phyloP scores from a whole-genome alignment of 2,888 invertebrate species.

The Chrysopilus asiliformis region DNA sequence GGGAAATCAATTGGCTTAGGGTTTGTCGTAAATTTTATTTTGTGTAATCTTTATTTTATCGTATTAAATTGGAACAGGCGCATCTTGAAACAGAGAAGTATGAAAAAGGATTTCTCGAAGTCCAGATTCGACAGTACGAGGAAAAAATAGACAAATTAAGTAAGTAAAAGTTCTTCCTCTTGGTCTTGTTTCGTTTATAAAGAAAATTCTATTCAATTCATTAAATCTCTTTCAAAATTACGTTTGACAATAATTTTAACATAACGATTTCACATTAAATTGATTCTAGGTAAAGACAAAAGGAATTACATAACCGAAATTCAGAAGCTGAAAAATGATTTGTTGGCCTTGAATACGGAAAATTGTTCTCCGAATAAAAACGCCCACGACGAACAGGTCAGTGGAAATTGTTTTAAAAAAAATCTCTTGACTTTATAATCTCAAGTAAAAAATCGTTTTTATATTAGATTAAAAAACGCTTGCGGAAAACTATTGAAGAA shows the following conservation, averaged over 20 bases:
- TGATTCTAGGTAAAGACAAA: slow-evolving; percentile 18
- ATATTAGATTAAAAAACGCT: slow-evolving; percentile 24
- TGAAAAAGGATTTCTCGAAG: slow-evolving; percentile 27
- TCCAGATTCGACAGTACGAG: slow-evolving; percentile 26
- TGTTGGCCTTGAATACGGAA: slow-evolving; percentile 18
- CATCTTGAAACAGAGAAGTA: slow-evolving; percentile 29
- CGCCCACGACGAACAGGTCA: slow-evolving; percentile 17
- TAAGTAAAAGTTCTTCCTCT: slow-evolving; percentile 13
- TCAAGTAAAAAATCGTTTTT: background rate
- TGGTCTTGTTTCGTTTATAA: background rate
- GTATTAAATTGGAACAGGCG: slow-evolving; percentile 17
- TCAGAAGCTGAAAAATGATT: slow-evolving; percentile 21
- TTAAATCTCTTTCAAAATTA: no score
- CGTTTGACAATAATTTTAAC: background rate
- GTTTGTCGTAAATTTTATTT: slow-evolving; percentile 14
- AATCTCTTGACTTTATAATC: background rate
- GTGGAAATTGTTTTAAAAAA: slow-evolving; percentile 6
- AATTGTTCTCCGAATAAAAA: slow-evolving; percentile 14
- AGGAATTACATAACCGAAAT: slow-evolving; percentile 20
- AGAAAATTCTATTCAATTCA: no score
- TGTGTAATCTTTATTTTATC: slow-evolving; percentile 3
- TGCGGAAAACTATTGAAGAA: slow-evolving; percentile 23
- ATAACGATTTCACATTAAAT: background rate
- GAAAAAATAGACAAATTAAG: slow-evolving; percentile 22
- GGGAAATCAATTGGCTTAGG: slow-evolving; percentile 25